Evolutionary conservation across 2,888 invertebrate genomes (phyloP), one percentile per base, ranked within the genome.

Genomic region (Amblyjoppa fuscipennis): DNA sequence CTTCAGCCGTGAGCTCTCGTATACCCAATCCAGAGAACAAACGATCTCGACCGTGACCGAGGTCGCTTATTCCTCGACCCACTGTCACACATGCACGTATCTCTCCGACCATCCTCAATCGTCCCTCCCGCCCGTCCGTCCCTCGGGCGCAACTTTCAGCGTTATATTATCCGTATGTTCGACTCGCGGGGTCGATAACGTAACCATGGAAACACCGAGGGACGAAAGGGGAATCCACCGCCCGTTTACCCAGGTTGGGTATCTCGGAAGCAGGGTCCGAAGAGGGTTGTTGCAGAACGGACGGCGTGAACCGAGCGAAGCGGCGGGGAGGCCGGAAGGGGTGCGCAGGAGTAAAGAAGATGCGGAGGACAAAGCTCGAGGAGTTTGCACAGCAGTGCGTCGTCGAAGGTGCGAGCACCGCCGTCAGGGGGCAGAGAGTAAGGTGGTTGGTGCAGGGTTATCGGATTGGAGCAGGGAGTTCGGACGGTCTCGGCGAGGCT

Each of bases 341-440:
- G n/a, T 28, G 38, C 68, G 28, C 9, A 49, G 59, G 61, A 51
- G 41, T 6, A 59, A 59, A 28, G n/a, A 56, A 68, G 61, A 69
- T 66, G 64, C 64, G 41, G 41, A 80, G 80, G 80, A 84, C 80
- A 25, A 68, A 73, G 59, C 45, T 41, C 71, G 66, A 49, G 45
- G 61, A 49, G 51, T 28, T 73, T 73, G 16, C 74, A 80, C 71
- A 66, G 71, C 81, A 77, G 71, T 84, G 76, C 84, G 75, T 71
- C 74, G 45, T 64, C 69, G 68, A 56, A 41, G 77, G 68, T 69
- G 77, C 31, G 70, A 70, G 70, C 3, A 28, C 13, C 31, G 69
- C 88, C 86, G 89, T 89, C 86, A 88, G 89, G 87, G 85, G 88
- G 89, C 76, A 87, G 41, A 9, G 38, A 73, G 31, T 45, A 28